phyloP scores from a whole-genome alignment of 2,113 vertebrate species.

The Cyprinodon brontotheroides region DNA sequence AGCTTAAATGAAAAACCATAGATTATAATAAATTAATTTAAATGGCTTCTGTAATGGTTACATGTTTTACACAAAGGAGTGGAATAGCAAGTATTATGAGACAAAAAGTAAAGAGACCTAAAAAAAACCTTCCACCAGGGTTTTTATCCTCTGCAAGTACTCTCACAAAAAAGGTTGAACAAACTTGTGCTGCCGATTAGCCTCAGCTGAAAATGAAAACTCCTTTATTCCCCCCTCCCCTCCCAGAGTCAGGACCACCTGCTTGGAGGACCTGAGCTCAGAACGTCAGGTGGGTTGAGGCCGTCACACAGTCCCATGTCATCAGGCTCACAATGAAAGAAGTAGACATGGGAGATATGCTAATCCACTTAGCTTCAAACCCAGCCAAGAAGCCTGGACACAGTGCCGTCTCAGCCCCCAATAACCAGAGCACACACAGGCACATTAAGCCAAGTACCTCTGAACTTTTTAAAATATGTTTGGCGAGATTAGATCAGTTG shows the following conservation, averaged over 20 bases:
- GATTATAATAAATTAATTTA: neutral
- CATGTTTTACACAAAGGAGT: neutral
- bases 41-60: neutral
- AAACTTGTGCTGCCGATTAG: neutral
- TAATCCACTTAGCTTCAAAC: slow-evolving; percentile 82
- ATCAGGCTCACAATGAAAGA: slow-evolving; percentile 74
- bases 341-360: slow-evolving; percentile 75
- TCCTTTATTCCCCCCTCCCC: slow-evolving; percentile 13
- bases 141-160: neutral
- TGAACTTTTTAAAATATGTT: slow-evolving; percentile 46
- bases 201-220: slow-evolving; percentile 12
- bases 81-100: neutral
- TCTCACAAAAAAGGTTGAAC: neutral
- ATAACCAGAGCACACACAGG: slow-evolving; percentile 53
- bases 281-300: slow-evolving; percentile 67
- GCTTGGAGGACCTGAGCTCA: slow-evolving; percentile 57
- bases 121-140: neutral
- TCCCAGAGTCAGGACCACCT: slow-evolving; percentile 60
- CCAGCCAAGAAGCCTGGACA: slow-evolving; percentile 60
- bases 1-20: neutral
- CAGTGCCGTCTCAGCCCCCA: slow-evolving; percentile 35
- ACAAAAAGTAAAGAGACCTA: neutral
- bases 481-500: slow-evolving; percentile 44
- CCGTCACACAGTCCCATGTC: slow-evolving; percentile 75
- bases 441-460: slow-evolving; percentile 49